phyloP scores from a whole-genome alignment of 2,113 vertebrate species.

The Chaetops frenatus region DNA sequence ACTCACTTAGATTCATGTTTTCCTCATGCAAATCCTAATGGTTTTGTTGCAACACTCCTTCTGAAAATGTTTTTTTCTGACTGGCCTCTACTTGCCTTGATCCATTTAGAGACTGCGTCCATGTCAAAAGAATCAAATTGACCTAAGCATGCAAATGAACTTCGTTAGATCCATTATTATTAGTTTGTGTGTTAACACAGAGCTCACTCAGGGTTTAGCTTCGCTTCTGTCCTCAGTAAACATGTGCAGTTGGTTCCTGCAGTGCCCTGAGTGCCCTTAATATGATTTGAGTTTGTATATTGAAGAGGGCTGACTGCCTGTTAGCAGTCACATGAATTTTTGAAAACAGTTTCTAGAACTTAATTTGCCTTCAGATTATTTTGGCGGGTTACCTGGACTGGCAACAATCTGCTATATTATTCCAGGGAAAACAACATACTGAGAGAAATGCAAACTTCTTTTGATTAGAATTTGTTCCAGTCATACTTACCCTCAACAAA shows the following conservation, averaged over 20 bases:
- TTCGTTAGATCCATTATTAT: not conserved
- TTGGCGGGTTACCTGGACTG: not conserved
- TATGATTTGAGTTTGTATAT: not conserved
- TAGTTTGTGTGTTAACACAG: not conserved
- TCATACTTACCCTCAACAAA: not conserved
- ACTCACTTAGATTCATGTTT: not conserved
- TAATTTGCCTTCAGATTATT: not conserved
- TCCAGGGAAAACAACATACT: not conserved
- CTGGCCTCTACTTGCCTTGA: not conserved
- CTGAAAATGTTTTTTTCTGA: not conserved
- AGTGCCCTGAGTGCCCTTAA: not conserved
- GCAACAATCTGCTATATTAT: not conserved
- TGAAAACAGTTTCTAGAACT: not conserved
- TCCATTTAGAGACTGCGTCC: not conserved
- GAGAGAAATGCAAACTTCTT: not conserved
- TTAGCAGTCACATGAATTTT: not conserved
- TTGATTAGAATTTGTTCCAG: not conserved
- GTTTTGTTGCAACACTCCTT: not conserved
- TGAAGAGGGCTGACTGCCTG: not conserved
- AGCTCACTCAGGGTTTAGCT: not conserved
- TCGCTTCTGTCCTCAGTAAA: not conserved
- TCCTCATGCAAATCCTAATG: not conserved
- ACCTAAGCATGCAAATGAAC: not conserved
- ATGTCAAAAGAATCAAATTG: not conserved
- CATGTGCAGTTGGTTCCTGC: not conserved